Percentiles rank a stretch among this genome's conserved stretches.
Evolutionary conservation across 92 coral and sea anemone species (phyloP).

Genomic region (Plumapathes pennacea): DNA sequence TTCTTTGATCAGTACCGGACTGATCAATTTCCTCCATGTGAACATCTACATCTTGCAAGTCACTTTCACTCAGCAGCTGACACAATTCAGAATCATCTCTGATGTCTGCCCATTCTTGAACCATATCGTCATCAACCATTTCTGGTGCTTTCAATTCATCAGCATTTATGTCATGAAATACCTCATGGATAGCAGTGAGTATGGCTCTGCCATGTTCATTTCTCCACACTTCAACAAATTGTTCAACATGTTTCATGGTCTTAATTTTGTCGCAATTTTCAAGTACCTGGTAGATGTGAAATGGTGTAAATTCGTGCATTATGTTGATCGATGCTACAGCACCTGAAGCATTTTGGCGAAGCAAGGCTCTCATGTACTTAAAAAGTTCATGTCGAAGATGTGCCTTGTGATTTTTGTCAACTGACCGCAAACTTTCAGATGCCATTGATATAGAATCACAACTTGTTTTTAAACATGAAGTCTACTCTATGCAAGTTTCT

Average conservation of each 20-base stretch:
- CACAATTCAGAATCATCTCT: conserved; percentile 40
- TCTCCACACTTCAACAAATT: conserved; percentile 46
- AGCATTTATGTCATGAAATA: conserved; percentile 24
- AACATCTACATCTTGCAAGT: conserved; percentile 26
- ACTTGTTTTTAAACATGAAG: background rate
- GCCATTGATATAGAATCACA: conserved; percentile 5
- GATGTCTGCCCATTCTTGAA: conserved; percentile 40
- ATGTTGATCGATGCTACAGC: conserved; percentile 14
- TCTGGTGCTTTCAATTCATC: conserved; percentile 8
- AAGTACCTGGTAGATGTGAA: conserved; percentile 25
- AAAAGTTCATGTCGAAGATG: conserved; percentile 3
- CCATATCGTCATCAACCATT: conserved; percentile 5
- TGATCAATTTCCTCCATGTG: conserved; percentile 32
- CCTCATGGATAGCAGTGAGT: conserved; percentile 8
- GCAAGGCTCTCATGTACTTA: conserved; percentile 15
- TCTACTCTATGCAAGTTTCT: conserved; percentile 24
- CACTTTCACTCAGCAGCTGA: conserved; percentile 23
- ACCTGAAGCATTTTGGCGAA: conserved; percentile 1
- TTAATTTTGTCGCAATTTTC: conserved; percentile 31
- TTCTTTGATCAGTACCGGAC: conserved; percentile 23
- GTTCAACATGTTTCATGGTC: conserved; percentile 17
- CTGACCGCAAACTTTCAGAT: conserved; percentile 15
- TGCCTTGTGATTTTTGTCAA: conserved; percentile 7
- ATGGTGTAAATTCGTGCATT: conserved; percentile 23
- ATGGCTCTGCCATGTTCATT: conserved; percentile 17